Conservation (phyloP, 2,888 invertebrate species). For the Pelosia muscerda region DNA sequence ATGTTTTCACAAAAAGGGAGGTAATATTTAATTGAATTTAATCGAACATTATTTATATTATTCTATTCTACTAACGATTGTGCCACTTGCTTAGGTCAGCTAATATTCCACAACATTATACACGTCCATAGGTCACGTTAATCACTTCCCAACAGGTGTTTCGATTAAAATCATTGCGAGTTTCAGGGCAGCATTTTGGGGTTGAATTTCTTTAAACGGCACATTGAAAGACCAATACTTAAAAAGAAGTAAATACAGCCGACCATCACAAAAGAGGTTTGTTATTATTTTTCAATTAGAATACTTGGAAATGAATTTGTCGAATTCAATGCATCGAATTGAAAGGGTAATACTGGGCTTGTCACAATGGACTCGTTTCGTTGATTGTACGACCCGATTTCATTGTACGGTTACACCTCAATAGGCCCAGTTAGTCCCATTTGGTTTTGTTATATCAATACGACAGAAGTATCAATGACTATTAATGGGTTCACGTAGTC, state of each 20-base stretch:
- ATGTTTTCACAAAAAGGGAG: no score
- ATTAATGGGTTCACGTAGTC: slow-evolving; percentile 11
- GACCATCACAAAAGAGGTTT: neutral
- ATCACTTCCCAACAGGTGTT: no score
- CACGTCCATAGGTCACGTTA: no score
- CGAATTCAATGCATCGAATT: slow-evolving; percentile 54
- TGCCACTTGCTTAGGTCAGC: no score
- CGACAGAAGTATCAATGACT: slow-evolving; percentile 50
- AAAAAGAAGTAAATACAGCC: neutral
- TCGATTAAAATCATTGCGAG: neutral
- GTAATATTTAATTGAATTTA: no score
- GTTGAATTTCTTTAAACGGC: neutral
- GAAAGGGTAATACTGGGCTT: slow-evolving; percentile 56
- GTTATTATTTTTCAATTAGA: slow-evolving; percentile 10
- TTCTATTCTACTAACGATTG: no score
- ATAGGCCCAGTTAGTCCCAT: slow-evolving; percentile 50
- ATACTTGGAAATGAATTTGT: slow-evolving; percentile 12
- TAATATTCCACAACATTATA: no score
- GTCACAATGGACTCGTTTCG: slow-evolving; percentile 70
- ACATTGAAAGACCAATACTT: no score
- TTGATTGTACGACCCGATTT: slow-evolving; percentile 68
- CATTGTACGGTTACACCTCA: slow-evolving; percentile 64
- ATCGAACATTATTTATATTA: no score
- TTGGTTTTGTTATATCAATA: slow-evolving; percentile 45
- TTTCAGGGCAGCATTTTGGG: neutral